Base-by-base conservation (phyloP, 2,797 vertebrate species). In the Sebastes elongatus region DNA sequence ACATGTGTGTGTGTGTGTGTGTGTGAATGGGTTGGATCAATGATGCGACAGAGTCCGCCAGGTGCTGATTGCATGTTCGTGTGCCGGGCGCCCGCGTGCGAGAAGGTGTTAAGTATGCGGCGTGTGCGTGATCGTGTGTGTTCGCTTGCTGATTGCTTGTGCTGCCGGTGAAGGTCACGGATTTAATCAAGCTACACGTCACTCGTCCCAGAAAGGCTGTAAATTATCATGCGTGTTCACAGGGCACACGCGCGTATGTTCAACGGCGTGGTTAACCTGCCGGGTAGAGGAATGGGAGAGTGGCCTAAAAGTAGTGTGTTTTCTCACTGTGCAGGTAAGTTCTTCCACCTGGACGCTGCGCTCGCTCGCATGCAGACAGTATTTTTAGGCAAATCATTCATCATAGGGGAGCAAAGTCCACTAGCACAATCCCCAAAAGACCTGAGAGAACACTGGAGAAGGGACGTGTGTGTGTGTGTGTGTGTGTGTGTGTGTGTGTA, bases 381-480 rank as follows among this genome's bases (percentile, higher is more conserved):
- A 95, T 95, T 94, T 95, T 93, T 95, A 94, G 94, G 89, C 87
- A 94, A 94, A 94, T 92, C 93, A 93, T 95, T 93, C 90, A 94
- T 95, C 94, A 94, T 93, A 91, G 60, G 89, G 88, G 93, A 90
- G 91, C 93, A 92, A 89, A 93, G 94, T 94, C 93, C 93, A 94
- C 88, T 92, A 85, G 94, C 81, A 89, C 93, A 93, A 95, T 93
- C 86, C 94, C 93, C 94, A 27, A 78, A 81, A 88, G 93, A 90
- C 86, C 71, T 4, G 64, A 86, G 52, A 86, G 90, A 93, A 92
- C 85, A 87, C 81, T 84, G 83, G 52, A 78, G 52, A 81, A 79
- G 66, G 62, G 7, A 16, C 81, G 55, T 78, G 42, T 78, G 71
- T 75, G 25, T 60, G 71, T 75, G 25, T 60, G 42, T 56, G 55